Conservation (phyloP, 2,113 vertebrate genomes). For the Promerops cafer region DNA sequence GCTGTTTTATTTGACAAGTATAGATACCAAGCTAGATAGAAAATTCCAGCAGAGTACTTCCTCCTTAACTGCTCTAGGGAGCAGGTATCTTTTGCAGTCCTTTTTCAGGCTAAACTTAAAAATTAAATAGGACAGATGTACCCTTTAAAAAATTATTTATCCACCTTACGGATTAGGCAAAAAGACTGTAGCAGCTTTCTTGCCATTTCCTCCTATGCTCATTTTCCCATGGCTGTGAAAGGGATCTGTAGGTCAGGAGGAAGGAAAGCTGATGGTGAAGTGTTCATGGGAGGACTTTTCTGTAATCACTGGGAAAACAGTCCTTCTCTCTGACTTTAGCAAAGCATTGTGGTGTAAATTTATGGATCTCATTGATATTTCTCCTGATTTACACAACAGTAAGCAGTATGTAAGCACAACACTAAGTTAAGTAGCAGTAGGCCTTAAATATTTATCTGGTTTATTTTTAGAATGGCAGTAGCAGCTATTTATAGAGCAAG, state of each 20-base stretch:
- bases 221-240: background rate
- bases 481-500: constrained; percentile 12
- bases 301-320: background rate
- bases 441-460: constrained; percentile 29
- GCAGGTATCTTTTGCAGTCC: background rate
- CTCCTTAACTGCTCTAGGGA: background rate
- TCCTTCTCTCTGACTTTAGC: background rate
- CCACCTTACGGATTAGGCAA: background rate
- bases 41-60: background rate
- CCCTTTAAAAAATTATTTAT: background rate
- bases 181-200: background rate
- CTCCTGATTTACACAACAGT: background rate
- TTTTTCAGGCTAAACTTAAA: background rate
- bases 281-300: background rate
- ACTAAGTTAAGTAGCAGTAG: background rate
- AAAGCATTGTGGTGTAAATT: background rate
- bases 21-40: background rate
- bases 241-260: background rate
- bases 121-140: background rate
- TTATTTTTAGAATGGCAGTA: constrained; percentile 27
- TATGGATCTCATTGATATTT: background rate
- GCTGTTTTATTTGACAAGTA: background rate
- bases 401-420: background rate
- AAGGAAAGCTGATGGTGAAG: background rate
- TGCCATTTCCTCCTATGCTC: background rate